These are phyloP conservation scores for Octomys mimax DNA, from an alignment of 2,797 vertebrate genomes.

Conservation along the genomic window DNA sequence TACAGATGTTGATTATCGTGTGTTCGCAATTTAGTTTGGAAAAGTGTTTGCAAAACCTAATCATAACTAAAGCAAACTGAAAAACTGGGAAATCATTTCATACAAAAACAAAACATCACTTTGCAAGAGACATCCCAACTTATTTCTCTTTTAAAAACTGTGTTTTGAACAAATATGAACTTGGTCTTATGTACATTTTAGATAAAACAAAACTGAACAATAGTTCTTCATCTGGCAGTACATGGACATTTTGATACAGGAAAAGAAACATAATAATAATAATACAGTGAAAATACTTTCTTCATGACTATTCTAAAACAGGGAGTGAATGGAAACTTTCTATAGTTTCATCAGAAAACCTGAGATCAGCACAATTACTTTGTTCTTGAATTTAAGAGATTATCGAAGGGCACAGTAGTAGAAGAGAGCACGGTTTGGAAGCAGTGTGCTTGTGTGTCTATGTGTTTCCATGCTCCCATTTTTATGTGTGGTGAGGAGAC, in stretches of 20 bases:
- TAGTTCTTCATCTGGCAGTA: not conserved
- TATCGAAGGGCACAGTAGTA: not conserved
- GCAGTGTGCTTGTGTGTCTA: not conserved
- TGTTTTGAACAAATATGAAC: not conserved
- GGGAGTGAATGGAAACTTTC: not conserved
- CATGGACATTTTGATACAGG: not conserved
- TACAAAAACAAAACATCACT: not conserved
- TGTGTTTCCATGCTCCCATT: fast-evolving
- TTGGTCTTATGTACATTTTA: not conserved
- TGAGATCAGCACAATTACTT: not conserved
- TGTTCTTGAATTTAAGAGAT: not conserved
- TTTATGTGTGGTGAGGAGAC: not conserved
- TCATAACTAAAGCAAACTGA: slow-evolving; percentile 7
- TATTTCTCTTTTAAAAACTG: not conserved
- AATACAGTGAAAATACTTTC: not conserved
- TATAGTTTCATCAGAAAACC: not conserved
- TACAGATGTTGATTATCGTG: slow-evolving; percentile 22
- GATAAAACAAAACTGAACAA: not conserved
- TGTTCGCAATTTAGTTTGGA: slow-evolving; percentile 9
- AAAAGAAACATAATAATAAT: not conserved
- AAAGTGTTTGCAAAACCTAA: slow-evolving; percentile 55
- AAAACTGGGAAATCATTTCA: slow-evolving; percentile 3
- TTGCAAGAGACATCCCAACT: not conserved
- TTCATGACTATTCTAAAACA: not conserved
- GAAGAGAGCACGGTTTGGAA: not conserved